Evolutionary conservation across 2,113 vertebrate genomes (phyloP).

Genomic region (Paralichthys olivaceus): DNA sequence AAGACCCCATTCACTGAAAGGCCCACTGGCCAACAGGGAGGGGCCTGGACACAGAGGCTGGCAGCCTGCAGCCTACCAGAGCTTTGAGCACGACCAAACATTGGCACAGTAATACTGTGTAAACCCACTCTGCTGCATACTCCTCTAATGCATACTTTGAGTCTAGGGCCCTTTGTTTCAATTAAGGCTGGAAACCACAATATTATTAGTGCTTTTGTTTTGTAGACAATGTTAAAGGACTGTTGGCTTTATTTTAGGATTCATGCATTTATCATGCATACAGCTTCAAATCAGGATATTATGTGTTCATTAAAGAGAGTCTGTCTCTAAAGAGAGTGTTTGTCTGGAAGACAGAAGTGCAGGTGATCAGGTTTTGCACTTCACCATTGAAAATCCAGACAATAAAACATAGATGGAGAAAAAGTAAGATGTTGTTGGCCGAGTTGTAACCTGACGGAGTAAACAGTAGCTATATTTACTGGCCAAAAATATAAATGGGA

Average conservation of each 20-base stretch:
- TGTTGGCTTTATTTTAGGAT: constrained; percentile 8
- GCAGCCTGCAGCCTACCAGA: constrained; percentile 49
- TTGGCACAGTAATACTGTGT: constrained; percentile 39
- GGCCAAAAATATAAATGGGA: constrained; percentile 53
- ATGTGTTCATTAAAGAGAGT: not conserved
- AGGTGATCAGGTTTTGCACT: not conserved
- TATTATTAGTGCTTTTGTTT: not conserved
- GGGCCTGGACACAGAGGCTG: constrained; percentile 61
- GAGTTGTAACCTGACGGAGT: not conserved
- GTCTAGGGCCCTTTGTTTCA: not conserved
- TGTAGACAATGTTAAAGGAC: not conserved
- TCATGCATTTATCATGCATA: not conserved
- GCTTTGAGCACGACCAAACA: constrained; percentile 58
- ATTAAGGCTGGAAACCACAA: not conserved
- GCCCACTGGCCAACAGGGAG: constrained; percentile 66
- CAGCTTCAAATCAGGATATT: not conserved
- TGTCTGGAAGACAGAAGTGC: too few relatives aligned
- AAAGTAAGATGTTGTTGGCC: not conserved
- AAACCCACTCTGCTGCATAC: constrained; percentile 44
- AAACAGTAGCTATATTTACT: constrained; percentile 22
- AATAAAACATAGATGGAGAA: not conserved
- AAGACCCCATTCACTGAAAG: constrained; percentile 78
- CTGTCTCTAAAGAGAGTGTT: too few relatives aligned
- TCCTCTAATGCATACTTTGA: constrained; percentile 24
- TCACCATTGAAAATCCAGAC: constrained; percentile 3